These are phyloP conservation scores for Antheraea yamamai DNA, from an alignment of 2,888 invertebrate genomes.

Conservation along the genomic window DNA sequence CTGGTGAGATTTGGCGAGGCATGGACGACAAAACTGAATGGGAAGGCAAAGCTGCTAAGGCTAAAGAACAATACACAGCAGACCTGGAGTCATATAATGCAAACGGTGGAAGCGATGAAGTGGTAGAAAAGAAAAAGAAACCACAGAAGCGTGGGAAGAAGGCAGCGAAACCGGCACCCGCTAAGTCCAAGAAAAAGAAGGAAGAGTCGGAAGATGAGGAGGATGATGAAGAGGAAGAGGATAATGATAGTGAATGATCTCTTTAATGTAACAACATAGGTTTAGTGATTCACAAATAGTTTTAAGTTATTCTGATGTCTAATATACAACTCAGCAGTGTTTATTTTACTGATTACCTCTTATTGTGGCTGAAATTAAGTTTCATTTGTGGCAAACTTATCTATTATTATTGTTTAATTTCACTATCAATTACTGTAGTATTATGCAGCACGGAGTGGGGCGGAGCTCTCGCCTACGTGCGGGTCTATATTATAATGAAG, in stretches of 20 bases:
- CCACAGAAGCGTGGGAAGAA: slow-evolving; percentile 72
- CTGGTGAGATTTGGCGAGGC: slow-evolving; percentile 94
- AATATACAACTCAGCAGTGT: not conserved
- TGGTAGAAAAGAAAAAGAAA: slow-evolving; percentile 72
- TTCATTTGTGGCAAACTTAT: not conserved
- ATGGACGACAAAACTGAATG: slow-evolving; percentile 93
- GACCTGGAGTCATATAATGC: slow-evolving; percentile 92
- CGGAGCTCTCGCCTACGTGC: not conserved
- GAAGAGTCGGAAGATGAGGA: slow-evolving; percentile 74
- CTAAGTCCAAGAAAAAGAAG: slow-evolving; percentile 59
- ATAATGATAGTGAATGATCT: slow-evolving; percentile 46
- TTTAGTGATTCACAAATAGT: slow-evolving; percentile 23
- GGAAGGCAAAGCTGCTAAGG: slow-evolving; percentile 90
- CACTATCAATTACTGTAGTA: not conserved
- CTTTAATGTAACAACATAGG: slow-evolving; percentile 20
- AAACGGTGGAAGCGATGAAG: slow-evolving; percentile 80
- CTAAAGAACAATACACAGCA: slow-evolving; percentile 90
- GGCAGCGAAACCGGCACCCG: slow-evolving; percentile 38
- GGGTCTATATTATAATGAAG: not conserved
- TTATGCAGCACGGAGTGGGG: not conserved
- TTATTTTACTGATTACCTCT: not conserved
- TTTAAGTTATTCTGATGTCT: slow-evolving; percentile 19
- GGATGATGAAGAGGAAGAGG: slow-evolving; percentile 76
- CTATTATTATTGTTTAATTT: not conserved
- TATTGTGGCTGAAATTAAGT: not conserved